phyloP scores from a whole-genome alignment of 2,888 invertebrate genomes.

The Thysanoteuthis rhombus region DNA sequence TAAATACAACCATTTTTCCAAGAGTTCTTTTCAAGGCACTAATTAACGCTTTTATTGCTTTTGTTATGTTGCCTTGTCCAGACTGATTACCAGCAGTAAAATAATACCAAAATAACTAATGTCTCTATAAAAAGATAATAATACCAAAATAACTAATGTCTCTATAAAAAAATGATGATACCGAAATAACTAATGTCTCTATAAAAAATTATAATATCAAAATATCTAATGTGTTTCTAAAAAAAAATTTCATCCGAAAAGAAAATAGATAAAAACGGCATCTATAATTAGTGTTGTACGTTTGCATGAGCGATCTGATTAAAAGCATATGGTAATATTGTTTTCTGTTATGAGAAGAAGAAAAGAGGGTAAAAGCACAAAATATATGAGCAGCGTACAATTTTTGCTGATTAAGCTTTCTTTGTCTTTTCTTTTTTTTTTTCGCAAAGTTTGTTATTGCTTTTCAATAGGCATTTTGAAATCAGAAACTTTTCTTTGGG shows the following conservation, averaged over 20 bases:
- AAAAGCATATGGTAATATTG: too few relatives aligned
- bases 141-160: background rate
- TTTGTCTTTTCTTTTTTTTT: too few relatives aligned
- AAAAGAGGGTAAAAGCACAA: too few relatives aligned
- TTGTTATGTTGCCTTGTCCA: background rate
- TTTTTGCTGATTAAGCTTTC: too few relatives aligned
- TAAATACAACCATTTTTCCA: background rate
- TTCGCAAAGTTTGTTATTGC: too few relatives aligned
- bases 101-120: background rate
- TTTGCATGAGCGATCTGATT: too few relatives aligned
- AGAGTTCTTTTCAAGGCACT: background rate
- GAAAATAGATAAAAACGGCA: background rate
- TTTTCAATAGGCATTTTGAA: too few relatives aligned
- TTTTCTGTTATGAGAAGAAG: too few relatives aligned
- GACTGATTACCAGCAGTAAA: background rate
- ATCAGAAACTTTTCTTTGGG: too few relatives aligned
- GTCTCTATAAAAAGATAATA: background rate
- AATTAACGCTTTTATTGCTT: background rate
- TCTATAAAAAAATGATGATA: background rate
- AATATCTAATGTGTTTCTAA: background rate
- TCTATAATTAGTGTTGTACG: background rate
- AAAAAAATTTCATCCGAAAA: background rate
- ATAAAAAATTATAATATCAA: background rate
- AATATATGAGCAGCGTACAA: too few relatives aligned
- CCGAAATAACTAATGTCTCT: background rate